Conservation (phyloP, 2,888 invertebrate species). For the Cheilosia grossa region DNA sequence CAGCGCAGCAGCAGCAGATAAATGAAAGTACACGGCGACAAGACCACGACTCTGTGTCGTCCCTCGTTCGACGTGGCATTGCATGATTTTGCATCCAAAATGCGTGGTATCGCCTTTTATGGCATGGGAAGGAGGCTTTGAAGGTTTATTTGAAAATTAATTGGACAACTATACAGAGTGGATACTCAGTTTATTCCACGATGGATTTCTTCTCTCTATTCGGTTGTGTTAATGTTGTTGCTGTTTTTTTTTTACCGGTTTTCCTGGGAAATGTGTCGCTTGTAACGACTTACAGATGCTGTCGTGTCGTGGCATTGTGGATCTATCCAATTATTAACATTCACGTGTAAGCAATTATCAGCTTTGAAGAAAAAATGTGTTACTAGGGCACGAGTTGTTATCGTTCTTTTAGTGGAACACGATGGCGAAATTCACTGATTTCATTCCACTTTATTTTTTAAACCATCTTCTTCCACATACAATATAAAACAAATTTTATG, state of each 20-base stretch:
- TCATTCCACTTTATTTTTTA: background rate
- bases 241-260: background rate
- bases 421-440: constrained; percentile 24
- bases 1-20: constrained; percentile 54
- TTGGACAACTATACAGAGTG: constrained; percentile 48
- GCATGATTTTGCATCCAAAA: constrained; percentile 58
- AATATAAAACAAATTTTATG: background rate
- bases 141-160: constrained; percentile 69
- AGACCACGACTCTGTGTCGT: constrained; percentile 39
- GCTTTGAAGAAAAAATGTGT: constrained; percentile 44
- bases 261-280: constrained; percentile 18
- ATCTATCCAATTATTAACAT: constrained; percentile 54
- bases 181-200: background rate
- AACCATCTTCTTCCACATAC: background rate
- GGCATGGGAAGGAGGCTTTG: constrained; percentile 41
- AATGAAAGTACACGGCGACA: constrained; percentile 66
- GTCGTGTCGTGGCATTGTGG: constrained; percentile 1
- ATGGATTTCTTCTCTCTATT: constrained; percentile 28
- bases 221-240: background rate
- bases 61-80: constrained; percentile 53
- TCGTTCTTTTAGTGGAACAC: constrained; percentile 30
- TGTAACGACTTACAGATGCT: constrained; percentile 4
- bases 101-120: constrained; percentile 63
- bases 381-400: constrained; percentile 52
- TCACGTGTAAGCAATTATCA: constrained; percentile 50